Evolutionary conservation across 2,888 invertebrate genomes (phyloP).

Genomic region (Harpalus rufipes): DNA sequence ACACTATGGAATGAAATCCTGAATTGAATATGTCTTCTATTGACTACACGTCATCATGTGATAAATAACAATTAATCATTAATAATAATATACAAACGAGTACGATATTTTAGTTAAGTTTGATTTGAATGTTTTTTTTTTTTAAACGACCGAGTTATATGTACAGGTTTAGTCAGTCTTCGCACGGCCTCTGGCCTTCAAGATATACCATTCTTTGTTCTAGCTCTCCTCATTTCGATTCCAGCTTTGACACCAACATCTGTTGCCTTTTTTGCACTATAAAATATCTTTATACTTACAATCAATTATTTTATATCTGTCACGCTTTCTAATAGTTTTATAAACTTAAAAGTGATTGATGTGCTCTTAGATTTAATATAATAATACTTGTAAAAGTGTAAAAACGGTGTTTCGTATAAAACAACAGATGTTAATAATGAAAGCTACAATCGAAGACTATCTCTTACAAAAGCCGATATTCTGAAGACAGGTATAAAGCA

Average conservation of each 20-base stretch:
- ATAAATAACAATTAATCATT: conserved; percentile 63
- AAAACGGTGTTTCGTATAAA: conserved; percentile 40
- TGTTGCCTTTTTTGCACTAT: conserved; percentile 16
- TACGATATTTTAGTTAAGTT: conserved; percentile 66
- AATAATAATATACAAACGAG: conserved; percentile 66
- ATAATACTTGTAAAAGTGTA: conserved; percentile 50
- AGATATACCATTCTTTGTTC: conserved; percentile 49
- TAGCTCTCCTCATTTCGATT: conserved; percentile 8
- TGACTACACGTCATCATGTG: conserved; percentile 59
- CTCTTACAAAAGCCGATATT: conserved; percentile 54
- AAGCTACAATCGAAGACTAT: conserved; percentile 5
- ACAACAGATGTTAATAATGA: background rate
- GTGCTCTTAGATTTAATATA: conserved; percentile 42
- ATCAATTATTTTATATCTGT: background rate
- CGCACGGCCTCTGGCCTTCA: conserved; percentile 63
- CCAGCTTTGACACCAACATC: conserved; percentile 1
- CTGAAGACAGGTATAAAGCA: conserved; percentile 56
- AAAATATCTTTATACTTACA: conserved; percentile 17
- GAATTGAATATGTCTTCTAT: conserved; percentile 59
- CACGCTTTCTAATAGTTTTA: conserved; percentile 18
- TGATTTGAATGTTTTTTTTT: conserved; percentile 67
- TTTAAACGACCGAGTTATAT: conserved; percentile 70
- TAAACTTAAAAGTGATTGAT: conserved; percentile 32
- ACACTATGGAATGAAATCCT: conserved; percentile 57
- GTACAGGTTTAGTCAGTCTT: conserved; percentile 72